Conservation (phyloP, 2,797 vertebrate species). For the Taenioides sp. region DNA sequence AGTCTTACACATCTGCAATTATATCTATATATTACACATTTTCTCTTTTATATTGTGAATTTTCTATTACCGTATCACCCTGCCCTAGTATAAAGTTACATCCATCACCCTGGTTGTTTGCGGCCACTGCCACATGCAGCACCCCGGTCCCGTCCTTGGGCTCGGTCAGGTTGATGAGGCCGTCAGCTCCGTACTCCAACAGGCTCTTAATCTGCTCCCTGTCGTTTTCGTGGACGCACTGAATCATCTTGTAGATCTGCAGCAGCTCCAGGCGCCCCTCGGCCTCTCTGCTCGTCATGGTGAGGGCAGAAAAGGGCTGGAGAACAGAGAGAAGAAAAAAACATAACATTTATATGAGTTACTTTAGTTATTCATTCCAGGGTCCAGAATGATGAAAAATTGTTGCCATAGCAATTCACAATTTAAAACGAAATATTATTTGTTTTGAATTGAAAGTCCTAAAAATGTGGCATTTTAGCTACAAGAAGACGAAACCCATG, state of each 20-base stretch:
- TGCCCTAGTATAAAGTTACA: not conserved
- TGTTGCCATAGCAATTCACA: no score
- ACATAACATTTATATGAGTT: not conserved
- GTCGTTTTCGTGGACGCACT: conserved; percentile 80
- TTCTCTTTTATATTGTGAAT: no score
- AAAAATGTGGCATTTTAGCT: no score
- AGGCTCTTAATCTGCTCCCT: conserved; percentile 84
- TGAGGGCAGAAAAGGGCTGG: conserved; percentile 5
- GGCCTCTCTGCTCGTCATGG: conserved; percentile 66
- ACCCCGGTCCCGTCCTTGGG: conserved; percentile 80
- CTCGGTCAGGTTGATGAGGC: conserved; percentile 88
- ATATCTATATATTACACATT: no score
- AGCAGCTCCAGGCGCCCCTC: conserved; percentile 79
- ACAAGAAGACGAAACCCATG: no score
- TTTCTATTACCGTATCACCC: no score
- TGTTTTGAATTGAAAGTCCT: no score
- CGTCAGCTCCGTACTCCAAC: conserved; percentile 76
- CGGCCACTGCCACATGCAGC: conserved; percentile 82
- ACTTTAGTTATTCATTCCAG: not conserved
- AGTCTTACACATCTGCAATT: no score
- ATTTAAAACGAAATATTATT: no score
- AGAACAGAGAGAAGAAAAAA: not conserved
- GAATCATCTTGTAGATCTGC: conserved; percentile 90
- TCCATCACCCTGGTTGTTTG: conserved; percentile 74
- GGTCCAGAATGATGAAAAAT: no score